phyloP scores from a whole-genome alignment of 1,140 invertebrate genomes.

The Manduca sexta region DNA sequence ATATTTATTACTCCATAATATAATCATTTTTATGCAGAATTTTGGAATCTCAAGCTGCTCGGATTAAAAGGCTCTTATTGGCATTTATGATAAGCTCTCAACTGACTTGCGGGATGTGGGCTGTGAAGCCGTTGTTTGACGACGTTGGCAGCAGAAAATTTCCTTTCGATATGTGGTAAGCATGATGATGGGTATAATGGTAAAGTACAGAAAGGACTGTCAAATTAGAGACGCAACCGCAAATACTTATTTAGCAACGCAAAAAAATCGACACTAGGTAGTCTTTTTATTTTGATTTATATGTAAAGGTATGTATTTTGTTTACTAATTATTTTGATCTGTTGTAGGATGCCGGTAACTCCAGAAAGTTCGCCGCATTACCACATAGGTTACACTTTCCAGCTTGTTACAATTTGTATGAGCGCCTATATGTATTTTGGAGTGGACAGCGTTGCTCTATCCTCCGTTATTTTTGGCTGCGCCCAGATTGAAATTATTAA shows the following conservation, averaged over 20 bases:
- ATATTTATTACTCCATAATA: too few species aligned
- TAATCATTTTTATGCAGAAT: slow-evolving; percentile 28
- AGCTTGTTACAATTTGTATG: slow-evolving; percentile 48
- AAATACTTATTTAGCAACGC: too few species aligned
- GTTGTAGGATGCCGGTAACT: slow-evolving; percentile 50
- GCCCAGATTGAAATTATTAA: slow-evolving; percentile 55
- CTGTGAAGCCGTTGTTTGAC: slow-evolving; percentile 51
- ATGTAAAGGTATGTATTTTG: too few species aligned
- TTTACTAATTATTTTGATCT: slow-evolving; percentile 1
- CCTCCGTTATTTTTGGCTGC: slow-evolving; percentile 53
- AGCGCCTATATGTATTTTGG: slow-evolving; percentile 63
- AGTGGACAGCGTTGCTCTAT: slow-evolving; percentile 53
- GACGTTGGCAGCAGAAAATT: slow-evolving; percentile 43
- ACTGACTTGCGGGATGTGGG: slow-evolving; percentile 48
- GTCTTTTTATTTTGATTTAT: too few species aligned
- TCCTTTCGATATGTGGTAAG: slow-evolving; percentile 65
- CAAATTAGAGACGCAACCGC: too few species aligned
- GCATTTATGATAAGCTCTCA: slow-evolving; percentile 56
- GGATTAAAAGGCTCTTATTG: slow-evolving; percentile 50
- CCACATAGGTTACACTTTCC: slow-evolving; percentile 45
- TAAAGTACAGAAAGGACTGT: too few species aligned
- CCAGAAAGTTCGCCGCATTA: slow-evolving; percentile 44
- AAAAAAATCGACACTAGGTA: too few species aligned
- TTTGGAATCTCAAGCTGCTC: slow-evolving; percentile 33
- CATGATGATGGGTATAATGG: background rate